Evolutionary conservation across 2,113 vertebrate genomes (phyloP).

Genomic region (Hiodon alosoides): DNA sequence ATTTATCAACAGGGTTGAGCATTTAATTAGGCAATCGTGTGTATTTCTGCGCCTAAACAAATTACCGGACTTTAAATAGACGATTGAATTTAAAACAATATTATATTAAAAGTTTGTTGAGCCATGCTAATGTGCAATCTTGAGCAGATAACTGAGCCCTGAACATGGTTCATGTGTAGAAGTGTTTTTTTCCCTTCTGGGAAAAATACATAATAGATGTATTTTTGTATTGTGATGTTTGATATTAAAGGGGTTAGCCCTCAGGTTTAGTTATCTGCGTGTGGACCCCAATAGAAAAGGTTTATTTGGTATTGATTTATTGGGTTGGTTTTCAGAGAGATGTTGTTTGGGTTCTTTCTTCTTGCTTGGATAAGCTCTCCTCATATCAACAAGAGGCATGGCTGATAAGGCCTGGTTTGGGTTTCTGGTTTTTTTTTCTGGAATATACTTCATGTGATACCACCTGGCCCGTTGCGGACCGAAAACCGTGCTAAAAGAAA

Average conservation of each 20-base stretch:
- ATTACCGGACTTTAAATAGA: too few relatives aligned
- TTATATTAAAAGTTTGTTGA: too few relatives aligned
- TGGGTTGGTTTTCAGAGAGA: slow-evolving; percentile 7
- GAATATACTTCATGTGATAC: not conserved
- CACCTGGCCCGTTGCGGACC: not conserved
- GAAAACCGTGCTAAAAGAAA: not conserved
- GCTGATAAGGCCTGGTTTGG: slow-evolving; percentile 11
- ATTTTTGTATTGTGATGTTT: not conserved
- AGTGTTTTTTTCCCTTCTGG: too few relatives aligned
- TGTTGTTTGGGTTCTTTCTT: slow-evolving; percentile 3
- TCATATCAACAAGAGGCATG: slow-evolving; percentile 13
- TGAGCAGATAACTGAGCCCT: too few relatives aligned
- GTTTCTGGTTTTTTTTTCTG: slow-evolving; percentile 9
- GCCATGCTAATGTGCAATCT: too few relatives aligned
- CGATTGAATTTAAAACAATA: too few relatives aligned
- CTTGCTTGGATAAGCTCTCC: slow-evolving; percentile 7
- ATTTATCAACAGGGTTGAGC: slow-evolving; percentile 9
- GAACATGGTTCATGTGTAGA: too few relatives aligned
- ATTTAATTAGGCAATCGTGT: not conserved
- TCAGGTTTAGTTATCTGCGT: not conserved
- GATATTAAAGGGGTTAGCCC: not conserved
- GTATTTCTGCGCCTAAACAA: not conserved
- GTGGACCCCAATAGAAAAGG: not conserved
- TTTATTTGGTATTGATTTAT: slow-evolving; percentile 3
- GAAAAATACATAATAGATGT: not conserved